Evolutionary conservation across 2,797 vertebrate genomes (phyloP).

Genomic region (Manis pentadactyla): DNA sequence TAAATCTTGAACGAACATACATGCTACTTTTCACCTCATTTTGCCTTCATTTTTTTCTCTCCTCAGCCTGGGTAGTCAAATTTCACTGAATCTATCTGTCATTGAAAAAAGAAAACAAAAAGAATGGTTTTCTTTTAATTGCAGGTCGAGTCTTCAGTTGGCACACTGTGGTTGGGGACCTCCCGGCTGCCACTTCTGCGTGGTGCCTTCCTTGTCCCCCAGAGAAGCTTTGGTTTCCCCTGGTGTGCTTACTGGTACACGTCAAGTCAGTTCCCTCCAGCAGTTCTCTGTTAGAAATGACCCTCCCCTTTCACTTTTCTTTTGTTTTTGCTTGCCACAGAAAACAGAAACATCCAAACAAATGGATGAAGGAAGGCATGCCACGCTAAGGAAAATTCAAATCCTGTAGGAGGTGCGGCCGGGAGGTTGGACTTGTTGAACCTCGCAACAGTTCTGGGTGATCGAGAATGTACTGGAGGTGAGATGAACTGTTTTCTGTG

Average conservation of each 20-base stretch:
- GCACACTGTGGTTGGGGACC: not conserved
- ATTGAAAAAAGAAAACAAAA: not conserved
- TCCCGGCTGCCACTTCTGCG: not conserved
- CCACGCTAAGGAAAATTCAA: constrained; percentile 24
- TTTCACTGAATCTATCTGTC: not conserved
- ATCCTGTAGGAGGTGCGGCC: not conserved
- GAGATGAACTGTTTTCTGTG: not conserved
- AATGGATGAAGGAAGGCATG: not conserved
- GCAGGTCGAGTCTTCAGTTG: not conserved
- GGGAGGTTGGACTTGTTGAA: not conserved
- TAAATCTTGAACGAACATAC: constrained; percentile 63
- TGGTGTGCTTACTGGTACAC: not conserved
- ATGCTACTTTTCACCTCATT: constrained; percentile 50
- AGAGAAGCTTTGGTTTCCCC: not conserved
- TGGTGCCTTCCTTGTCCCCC: not conserved
- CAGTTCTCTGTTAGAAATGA: not conserved
- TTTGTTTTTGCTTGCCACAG: constrained; percentile 32
- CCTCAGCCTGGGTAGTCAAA: not conserved
- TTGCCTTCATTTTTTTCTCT: not conserved
- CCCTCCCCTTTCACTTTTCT: not conserved
- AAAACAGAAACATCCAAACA: constrained; percentile 44
- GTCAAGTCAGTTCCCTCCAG: not conserved
- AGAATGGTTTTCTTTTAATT: not conserved
- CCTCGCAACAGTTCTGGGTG: not conserved
- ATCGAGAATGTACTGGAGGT: not conserved